Evolutionary conservation across 30 jellyfish, hydroid and myxozoan species (phyloP), one percentile per base, ranked within the genome.

Genomic region (Hydractinia echinata): DNA sequence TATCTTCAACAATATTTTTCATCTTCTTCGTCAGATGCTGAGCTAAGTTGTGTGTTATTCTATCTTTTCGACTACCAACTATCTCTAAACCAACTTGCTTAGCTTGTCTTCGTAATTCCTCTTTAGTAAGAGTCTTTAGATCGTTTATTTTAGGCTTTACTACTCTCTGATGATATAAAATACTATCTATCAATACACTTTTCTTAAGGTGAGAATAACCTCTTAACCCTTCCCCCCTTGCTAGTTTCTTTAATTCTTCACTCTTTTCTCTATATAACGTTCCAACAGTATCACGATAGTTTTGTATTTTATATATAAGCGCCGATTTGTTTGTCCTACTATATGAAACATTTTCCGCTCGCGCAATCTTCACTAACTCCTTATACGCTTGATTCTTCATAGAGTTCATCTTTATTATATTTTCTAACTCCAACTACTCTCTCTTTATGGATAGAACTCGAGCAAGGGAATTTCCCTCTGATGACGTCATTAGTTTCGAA

Each of bases 1-100:
- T 56, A n/a, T 56, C 68, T n/a, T 56, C 68, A 56, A 56, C 68
- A n/a, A 56, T 56, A 56, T 56, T n/a, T n/a, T n/a, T 56, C 68
- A 56, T n/a, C n/a, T n/a, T 56, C 68, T 56, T 56, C 68, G 68
- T 9, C 68, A 56, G 13, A 56, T 56, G n/a, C 10, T 56, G n/a
- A 9, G 13, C n/a, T 56, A n/a, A 9, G 68, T 56, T 10, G n/a
- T 56, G 68, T 56, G 13, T 56, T n/a, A 56, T n/a, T 9, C 10
- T 56, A n/a, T 56, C 68, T 56, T 56, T 9, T 56, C 10, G 10
- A 56, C 68, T n/a, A 56, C 68, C 68, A 9, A 56, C n/a, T 9
- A 56, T n/a, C 68, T 56, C 13, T 9, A 56, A 9, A 56, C 68
- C 68, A 9, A 9, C 68, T 56, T 56, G 13, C n/a, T 56, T 56